Conservation (phyloP, 1,140 invertebrate species). For the Chironomus striatipennis region DNA sequence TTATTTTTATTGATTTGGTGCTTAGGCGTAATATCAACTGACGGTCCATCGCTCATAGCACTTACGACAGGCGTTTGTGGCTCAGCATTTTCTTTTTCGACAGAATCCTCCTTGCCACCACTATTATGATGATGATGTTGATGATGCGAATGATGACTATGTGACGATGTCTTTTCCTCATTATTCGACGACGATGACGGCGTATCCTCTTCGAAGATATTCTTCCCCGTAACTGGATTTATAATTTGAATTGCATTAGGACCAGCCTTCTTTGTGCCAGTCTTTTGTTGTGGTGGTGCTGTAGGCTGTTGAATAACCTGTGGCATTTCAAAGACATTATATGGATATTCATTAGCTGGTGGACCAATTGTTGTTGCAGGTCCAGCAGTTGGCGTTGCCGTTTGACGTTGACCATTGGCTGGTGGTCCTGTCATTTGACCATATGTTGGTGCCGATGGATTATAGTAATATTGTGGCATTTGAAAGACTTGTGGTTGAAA, state of each 20-base stretch:
- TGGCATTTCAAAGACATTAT: not conserved
- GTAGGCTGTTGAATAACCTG: not conserved
- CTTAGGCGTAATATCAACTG: conserved; percentile 15
- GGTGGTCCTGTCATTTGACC: not conserved
- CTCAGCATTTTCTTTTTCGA: conserved; percentile 6
- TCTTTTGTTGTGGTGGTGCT: not conserved
- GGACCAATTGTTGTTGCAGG: not conserved
- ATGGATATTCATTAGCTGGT: not conserved
- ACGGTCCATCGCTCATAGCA: conserved; percentile 20
- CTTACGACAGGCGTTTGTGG: not conserved
- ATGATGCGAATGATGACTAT: not conserved
- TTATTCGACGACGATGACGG: not conserved
- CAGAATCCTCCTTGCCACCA: not conserved
- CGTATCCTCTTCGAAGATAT: conserved; percentile 6
- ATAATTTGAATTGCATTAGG: conserved; percentile 9
- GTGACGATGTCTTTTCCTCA: not conserved
- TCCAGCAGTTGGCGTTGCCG: not conserved
- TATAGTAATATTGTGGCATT: not conserved
- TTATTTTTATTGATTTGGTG: conserved; percentile 5
- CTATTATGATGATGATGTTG: not conserved
- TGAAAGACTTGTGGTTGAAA: not conserved
- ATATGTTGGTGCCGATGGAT: not conserved
- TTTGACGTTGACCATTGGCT: conserved; percentile 7
- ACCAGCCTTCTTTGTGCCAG: not conserved
- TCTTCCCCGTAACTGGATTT: not conserved